Conservation (phyloP, 2,797 vertebrate genomes). For the Parauchenoglanis ngamensis region DNA sequence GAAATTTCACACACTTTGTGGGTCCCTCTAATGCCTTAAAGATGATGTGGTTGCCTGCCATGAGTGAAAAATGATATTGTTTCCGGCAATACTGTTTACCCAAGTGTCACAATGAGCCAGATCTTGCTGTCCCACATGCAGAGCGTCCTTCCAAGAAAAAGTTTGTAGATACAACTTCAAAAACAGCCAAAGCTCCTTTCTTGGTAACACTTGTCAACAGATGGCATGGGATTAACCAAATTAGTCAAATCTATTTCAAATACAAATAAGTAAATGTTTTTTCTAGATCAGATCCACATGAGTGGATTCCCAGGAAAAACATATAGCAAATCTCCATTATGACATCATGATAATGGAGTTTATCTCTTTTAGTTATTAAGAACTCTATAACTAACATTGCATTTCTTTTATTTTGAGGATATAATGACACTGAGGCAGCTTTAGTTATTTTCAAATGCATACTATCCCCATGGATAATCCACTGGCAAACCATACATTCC, state of each 20-base stretch:
- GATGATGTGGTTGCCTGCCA: background rate
- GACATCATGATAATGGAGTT: background rate
- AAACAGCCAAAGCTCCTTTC: slow-evolving; percentile 36
- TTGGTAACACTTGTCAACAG: slow-evolving; percentile 38
- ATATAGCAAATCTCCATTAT: background rate
- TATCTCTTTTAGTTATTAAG: background rate
- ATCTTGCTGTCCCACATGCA: background rate
- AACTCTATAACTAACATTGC: background rate
- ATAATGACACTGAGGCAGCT: background rate
- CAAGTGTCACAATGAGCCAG: slow-evolving; percentile 28
- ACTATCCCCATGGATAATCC: background rate
- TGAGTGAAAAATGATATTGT: slow-evolving; percentile 10
- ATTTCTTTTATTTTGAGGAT: background rate
- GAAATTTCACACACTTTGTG: background rate
- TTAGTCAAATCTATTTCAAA: slow-evolving; percentile 42
- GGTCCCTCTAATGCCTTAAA: background rate
- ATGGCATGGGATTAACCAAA: slow-evolving; percentile 41
- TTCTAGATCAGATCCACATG: slow-evolving; percentile 10
- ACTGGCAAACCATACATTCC: background rate
- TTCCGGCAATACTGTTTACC: slow-evolving; percentile 37
- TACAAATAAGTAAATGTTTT: slow-evolving; percentile 41
- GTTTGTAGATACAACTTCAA: slow-evolving; percentile 35
- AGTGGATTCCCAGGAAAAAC: background rate
- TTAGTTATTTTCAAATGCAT: background rate
- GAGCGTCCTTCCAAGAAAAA: slow-evolving; percentile 48